Evolutionary conservation across 2,888 invertebrate species (phyloP), one percentile per base, ranked within the genome.

Genomic region (Globia sparganii): DNA sequence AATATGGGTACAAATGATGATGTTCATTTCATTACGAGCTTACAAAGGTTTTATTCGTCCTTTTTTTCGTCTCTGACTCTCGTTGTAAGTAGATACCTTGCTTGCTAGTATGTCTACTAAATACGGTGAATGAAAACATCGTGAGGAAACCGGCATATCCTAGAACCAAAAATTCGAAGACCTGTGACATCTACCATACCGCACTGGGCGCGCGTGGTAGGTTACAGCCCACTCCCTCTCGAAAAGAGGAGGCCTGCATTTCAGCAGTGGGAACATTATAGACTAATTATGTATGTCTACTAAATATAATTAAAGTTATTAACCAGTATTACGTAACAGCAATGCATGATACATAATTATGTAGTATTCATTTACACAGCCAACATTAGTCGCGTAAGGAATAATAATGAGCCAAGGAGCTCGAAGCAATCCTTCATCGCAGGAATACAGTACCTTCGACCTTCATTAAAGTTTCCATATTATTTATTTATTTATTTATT

Each of bases 391-490:
- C 72, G n/a, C 56, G 34, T 49, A 40, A 61, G 43, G 67, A 77
- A 86, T 83, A 77, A 66, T 77, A 43, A 86, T 77, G 68, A 72
- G 37, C 28, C 37, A 37, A 77, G 66, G 65, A 69, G 68, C 46
- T 77, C 73, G 58, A 49, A 77, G 68, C 68, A 86, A 86, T 77
- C 73, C 77, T 67, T 83, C 56, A 70, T 67, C 58, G 28, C 25
- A 56, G 67, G 65, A 70, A 70, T 86, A 77, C 59, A 69, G 13
- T 61, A 40, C 4, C 31, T 25, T 46, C 43, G 46, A 70, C 78
- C 74, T 70, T 86, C 58, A 58, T 62, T 69, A 61, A 74, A 69
- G 43, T 62, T 61, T 61, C 82, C 73, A 81, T 86, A 73, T n/a
- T n/a, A n/a, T n/a, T n/a, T n/a, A n/a, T n/a, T n/a, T n/a, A n/a